Conservation (phyloP, 2,113 vertebrate species). For the Psilopogon haemacephalus region DNA sequence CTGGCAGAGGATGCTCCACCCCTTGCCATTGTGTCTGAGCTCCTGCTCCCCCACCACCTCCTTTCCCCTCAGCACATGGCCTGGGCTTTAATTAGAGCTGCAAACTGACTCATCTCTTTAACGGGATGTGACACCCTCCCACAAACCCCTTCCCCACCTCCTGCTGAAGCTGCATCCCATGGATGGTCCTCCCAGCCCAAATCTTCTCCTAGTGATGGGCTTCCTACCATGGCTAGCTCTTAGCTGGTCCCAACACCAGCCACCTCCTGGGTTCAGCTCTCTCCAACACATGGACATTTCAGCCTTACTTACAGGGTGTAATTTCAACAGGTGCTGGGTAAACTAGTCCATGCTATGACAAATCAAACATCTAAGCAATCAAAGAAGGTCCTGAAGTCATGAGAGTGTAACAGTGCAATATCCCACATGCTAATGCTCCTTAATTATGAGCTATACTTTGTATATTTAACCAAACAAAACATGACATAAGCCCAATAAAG, state of each 20-base stretch:
- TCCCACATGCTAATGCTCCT: neutral
- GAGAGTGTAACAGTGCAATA: neutral
- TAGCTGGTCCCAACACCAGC: neutral
- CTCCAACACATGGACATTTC: neutral
- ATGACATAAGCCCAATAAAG: neutral
- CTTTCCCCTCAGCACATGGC: neutral
- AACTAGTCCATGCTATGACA: neutral
- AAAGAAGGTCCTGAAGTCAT: neutral
- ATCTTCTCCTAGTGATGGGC: neutral
- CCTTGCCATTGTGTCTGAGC: neutral
- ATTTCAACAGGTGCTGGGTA: neutral
- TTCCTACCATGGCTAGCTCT: neutral
- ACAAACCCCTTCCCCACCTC: neutral
- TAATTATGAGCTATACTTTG: neutral
- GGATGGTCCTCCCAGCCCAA: neutral
- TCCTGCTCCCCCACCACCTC: neutral
- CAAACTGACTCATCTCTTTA: neutral
- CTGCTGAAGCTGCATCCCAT: neutral
- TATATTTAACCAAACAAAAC: neutral
- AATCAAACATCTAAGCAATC: neutral
- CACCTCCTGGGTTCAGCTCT: neutral
- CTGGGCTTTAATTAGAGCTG: slow-evolving; percentile 7
- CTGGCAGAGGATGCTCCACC: neutral
- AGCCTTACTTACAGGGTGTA: neutral
- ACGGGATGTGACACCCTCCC: neutral